phyloP scores from a whole-genome alignment of 2,797 vertebrate species.

The Thalassophryne amazonica region DNA sequence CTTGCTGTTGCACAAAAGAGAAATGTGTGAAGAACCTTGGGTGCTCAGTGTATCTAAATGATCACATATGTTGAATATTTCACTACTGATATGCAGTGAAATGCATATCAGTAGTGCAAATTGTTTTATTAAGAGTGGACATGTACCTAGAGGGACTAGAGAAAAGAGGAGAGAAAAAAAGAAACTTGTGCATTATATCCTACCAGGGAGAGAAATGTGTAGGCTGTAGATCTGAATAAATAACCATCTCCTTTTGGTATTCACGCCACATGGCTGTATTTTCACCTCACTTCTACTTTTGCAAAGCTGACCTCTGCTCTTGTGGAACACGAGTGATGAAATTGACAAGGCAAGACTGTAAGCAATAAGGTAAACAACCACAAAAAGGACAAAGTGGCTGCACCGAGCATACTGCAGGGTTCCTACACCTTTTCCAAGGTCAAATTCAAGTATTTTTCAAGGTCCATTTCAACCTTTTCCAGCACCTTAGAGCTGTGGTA shows the following conservation, averaged over 20 bases:
- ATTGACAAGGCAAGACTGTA: neutral
- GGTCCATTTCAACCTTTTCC: no score
- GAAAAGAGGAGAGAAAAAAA: neutral
- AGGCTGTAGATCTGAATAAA: conserved; percentile 35
- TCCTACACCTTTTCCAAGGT: no score
- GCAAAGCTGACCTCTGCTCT: neutral
- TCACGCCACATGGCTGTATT: conserved; percentile 12
- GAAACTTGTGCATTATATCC: conserved; percentile 16
- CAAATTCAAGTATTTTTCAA: no score
- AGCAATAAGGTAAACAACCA: no score
- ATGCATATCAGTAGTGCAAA: neutral
- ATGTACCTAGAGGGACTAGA: neutral
- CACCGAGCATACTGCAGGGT: no score
- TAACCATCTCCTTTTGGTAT: conserved; percentile 25
- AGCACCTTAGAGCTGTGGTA: no score
- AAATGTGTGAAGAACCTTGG: conserved; percentile 7
- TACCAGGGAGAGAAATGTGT: conserved; percentile 17
- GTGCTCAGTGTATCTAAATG: neutral
- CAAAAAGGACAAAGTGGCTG: no score
- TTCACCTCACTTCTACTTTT: conserved; percentile 1
- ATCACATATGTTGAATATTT: neutral
- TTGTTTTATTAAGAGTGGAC: conserved; percentile 3
- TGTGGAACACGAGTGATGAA: neutral
- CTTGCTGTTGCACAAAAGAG: conserved; percentile 42
- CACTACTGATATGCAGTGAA: conserved; percentile 5